Percentiles rank a stretch among this genome's conserved stretches.
Conservation (phyloP, 1,140 invertebrate species). For the Camponotus vicinus region DNA sequence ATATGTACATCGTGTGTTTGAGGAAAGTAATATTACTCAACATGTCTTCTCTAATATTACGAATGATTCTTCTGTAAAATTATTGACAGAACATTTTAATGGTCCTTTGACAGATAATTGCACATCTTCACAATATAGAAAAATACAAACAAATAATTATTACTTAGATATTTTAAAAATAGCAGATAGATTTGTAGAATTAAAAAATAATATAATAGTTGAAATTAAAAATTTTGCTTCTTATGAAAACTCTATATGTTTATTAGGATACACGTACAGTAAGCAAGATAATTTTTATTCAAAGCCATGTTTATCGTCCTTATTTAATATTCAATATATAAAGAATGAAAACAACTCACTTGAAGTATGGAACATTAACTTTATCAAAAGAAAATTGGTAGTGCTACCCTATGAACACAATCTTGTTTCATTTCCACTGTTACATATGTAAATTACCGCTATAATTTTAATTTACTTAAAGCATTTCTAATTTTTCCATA, state of each 20-base stretch:
- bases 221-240: slow-evolving; percentile 14
- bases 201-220: background rate
- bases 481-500: too few relatives aligned
- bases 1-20: background rate
- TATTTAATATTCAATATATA: background rate
- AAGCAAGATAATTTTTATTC: slow-evolving; percentile 3
- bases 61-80: slow-evolving; percentile 2
- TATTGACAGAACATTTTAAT: background rate
- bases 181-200: slow-evolving; percentile 6
- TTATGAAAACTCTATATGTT: background rate
- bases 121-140: background rate
- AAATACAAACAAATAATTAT: slow-evolving; percentile 6
- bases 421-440: background rate
- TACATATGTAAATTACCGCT: background rate
- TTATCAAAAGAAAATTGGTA: background rate
- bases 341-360: background rate
- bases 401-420: background rate
- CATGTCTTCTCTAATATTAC: background rate
- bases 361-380: background rate
- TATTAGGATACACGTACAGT: background rate
- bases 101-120: background rate
- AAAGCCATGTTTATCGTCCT: background rate
- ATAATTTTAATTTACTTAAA: too few relatives aligned
- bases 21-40: background rate
- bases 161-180: slow-evolving; percentile 5